phyloP scores from a whole-genome alignment of 2,888 invertebrate genomes.

The Argynnis bischoffii region DNA sequence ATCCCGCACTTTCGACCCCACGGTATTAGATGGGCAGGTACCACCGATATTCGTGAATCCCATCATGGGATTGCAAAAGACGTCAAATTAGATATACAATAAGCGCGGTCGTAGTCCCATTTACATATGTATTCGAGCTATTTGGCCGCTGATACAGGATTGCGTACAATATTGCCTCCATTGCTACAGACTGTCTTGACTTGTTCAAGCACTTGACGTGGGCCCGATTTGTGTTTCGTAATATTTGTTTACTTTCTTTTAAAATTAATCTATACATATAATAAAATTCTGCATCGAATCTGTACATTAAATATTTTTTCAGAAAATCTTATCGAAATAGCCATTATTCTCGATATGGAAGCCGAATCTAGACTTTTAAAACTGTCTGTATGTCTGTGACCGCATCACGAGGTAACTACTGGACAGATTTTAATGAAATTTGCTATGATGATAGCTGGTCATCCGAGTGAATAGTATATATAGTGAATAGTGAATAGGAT shows the following conservation, averaged over 20 bases:
- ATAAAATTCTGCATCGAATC: too few species aligned
- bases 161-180: constrained; percentile 76
- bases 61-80: constrained; percentile 78
- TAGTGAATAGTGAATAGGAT: too few species aligned
- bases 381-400: too few species aligned
- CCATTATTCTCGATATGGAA: too few species aligned
- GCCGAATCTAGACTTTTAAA: too few species aligned
- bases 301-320: too few species aligned
- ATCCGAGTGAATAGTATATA: too few species aligned
- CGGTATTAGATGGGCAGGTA: constrained; percentile 75
- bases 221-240: constrained; percentile 50
- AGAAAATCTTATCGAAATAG: too few species aligned
- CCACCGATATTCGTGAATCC: constrained; percentile 72
- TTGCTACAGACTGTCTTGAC: constrained; percentile 55
- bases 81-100: constrained; percentile 82
- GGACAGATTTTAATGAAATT: too few species aligned
- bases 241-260: constrained; percentile 36
- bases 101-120: constrained; percentile 75
- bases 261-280: background rate
- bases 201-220: constrained; percentile 51
- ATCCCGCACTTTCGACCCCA: constrained; percentile 58
- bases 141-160: constrained; percentile 78
- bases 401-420: too few species aligned
- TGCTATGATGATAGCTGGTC: too few species aligned
- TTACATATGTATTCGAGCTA: constrained; percentile 80